phyloP scores from a whole-genome alignment of 2,797 vertebrate species.

The Chanos chanos region DNA sequence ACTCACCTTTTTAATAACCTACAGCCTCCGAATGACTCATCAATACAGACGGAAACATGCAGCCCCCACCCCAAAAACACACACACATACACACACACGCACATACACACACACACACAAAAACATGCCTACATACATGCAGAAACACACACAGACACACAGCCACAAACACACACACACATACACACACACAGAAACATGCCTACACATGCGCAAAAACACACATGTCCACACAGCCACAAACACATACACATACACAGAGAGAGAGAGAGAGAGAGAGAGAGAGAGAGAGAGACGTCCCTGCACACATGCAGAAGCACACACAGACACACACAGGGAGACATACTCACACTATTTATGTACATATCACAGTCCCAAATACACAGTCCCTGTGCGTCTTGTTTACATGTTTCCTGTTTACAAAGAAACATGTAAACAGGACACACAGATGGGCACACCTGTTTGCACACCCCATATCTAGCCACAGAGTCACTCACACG shows the following conservation, averaged over 20 bases:
- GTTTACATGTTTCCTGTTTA: too few relatives aligned
- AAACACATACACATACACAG: not conserved
- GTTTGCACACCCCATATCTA: too few relatives aligned
- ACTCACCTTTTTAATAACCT: slow-evolving; percentile 48
- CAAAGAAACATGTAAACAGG: not conserved
- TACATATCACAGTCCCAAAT: too few relatives aligned
- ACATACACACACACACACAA: slow-evolving; percentile 4
- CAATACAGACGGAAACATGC: too few relatives aligned
- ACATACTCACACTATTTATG: too few relatives aligned
- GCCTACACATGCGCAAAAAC: not conserved
- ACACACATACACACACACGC: slow-evolving; percentile 14
- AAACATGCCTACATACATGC: not conserved
- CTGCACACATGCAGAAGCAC: not conserved
- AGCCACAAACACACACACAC: not conserved
- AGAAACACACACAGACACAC: not conserved
- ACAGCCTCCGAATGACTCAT: slow-evolving; percentile 44
- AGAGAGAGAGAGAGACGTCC: not conserved
- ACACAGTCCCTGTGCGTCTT: too few relatives aligned
- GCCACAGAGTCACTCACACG: too few relatives aligned
- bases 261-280: not conserved
- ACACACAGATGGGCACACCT: not conserved
- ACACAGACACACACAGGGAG: not conserved
- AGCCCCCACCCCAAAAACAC: slow-evolving; percentile 28
- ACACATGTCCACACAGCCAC: not conserved
- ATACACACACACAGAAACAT: slow-evolving; percentile 1